Conservation (phyloP, 1,140 invertebrate species). For the Psix sp. region DNA sequence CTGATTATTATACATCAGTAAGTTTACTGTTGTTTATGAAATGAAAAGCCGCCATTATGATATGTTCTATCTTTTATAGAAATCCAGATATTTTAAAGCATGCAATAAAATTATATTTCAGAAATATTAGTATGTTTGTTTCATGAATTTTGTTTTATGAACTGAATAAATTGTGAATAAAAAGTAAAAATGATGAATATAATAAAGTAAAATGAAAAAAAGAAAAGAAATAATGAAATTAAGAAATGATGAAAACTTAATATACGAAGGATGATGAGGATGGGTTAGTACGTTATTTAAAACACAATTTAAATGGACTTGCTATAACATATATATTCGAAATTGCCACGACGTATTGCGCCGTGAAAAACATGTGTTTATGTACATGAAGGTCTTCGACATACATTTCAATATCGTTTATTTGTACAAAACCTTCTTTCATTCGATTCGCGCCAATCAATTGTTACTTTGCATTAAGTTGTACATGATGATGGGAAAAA, state of each 20-base stretch:
- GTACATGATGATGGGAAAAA: constrained; percentile 38
- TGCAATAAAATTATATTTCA: no score
- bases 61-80: no score
- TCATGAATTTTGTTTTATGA: no score
- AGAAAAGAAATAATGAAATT: background rate
- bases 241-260: constrained; percentile 15
- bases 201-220: constrained; percentile 2
- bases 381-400: constrained; percentile 51
- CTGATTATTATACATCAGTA: no score
- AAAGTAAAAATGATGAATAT: constrained; percentile 8
- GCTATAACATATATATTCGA: constrained; percentile 63
- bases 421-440: constrained; percentile 59
- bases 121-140: no score
- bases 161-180: no score
- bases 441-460: constrained; percentile 54
- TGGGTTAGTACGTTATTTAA: constrained; percentile 60
- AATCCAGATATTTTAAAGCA: no score
- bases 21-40: no score
- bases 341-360: constrained; percentile 55
- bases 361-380: constrained; percentile 63
- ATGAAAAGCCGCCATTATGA: no score
- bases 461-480: constrained; percentile 39
- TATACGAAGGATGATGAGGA: constrained; percentile 20
- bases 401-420: constrained; percentile 50
- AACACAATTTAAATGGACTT: constrained; percentile 62